A percentile compares a stretch with the other conserved stretches of the same genome.
phyloP scores from a whole-genome alignment of 2,888 invertebrate genomes.

The Apotomis capreana region DNA sequence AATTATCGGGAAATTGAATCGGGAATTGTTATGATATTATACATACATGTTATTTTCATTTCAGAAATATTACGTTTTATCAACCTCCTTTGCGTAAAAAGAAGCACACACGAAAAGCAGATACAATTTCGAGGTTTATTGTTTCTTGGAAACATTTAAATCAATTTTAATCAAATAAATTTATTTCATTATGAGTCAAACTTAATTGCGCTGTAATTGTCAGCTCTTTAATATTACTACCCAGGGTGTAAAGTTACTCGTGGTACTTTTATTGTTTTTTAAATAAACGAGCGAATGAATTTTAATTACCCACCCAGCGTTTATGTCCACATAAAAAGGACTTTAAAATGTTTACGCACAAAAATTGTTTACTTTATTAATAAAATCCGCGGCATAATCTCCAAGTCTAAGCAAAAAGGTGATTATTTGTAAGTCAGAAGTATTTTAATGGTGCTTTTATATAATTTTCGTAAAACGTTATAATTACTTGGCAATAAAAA shows the following conservation, averaged over 20 bases:
- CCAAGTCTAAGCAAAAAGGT: background rate
- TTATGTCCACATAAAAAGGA: conserved; percentile 20
- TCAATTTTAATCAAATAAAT: background rate
- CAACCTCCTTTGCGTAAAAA: too few species aligned
- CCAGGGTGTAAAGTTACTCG: conserved; percentile 5
- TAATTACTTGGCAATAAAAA: background rate
- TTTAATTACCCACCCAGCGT: conserved; percentile 22
- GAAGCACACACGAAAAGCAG: too few species aligned
- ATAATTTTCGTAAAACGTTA: background rate
- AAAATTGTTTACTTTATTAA: conserved; percentile 10
- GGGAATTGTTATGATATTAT: too few species aligned
- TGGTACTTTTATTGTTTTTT: conserved; percentile 20
- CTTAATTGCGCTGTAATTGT: background rate
- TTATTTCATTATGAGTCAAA: background rate
- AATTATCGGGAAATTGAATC: too few species aligned
- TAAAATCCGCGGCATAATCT: background rate
- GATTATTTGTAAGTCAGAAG: background rate
- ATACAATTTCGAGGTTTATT: too few species aligned
- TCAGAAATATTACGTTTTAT: too few species aligned
- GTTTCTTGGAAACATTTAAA: too few species aligned
- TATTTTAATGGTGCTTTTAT: background rate
- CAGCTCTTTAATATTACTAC: conserved; percentile 12
- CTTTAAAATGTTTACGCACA: background rate
- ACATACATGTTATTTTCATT: too few species aligned
- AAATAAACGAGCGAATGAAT: conserved; percentile 23